Evolutionary conservation across 2,113 vertebrate species (phyloP).

Genomic region (Gallinago undulata): DNA sequence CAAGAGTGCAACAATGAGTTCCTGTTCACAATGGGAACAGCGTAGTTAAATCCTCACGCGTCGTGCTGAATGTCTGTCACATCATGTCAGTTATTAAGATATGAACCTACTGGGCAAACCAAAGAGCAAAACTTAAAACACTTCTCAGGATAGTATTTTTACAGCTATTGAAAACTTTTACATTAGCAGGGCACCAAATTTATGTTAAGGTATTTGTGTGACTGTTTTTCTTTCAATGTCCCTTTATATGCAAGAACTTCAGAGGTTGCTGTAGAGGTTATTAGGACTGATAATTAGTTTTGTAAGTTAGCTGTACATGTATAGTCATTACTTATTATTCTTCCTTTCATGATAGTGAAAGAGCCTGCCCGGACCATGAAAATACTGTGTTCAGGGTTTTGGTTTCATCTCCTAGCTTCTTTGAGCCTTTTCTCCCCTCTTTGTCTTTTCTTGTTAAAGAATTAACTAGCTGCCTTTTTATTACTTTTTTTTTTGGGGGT

Average conservation of each 20-base stretch:
- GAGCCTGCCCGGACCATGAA: neutral
- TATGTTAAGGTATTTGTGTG: neutral
- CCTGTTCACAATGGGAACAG: neutral
- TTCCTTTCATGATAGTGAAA: neutral
- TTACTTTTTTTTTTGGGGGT: no score
- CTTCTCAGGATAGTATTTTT: neutral
- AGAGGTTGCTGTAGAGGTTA: neutral
- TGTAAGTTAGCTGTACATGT: neutral
- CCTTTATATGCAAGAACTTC: neutral
- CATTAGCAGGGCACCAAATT: neutral
- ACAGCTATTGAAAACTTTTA: neutral
- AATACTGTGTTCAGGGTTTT: neutral
- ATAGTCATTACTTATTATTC: neutral
- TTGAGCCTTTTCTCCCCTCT: neutral
- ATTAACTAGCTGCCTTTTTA: neutral
- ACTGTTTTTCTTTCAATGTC: neutral
- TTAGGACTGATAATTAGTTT: neutral
- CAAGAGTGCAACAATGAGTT: neutral
- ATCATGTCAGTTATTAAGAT: neutral
- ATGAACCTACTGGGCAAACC: neutral
- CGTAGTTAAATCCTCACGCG: accelerated
- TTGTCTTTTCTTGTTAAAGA: neutral
- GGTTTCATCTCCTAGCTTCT: neutral
- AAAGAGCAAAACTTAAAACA: neutral
- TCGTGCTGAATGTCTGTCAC: neutral